Percentiles rank a stretch among this genome's conserved stretches.
phyloP scores from a whole-genome alignment of 2,113 vertebrate genomes.

The Hippocampus mohnikei region DNA sequence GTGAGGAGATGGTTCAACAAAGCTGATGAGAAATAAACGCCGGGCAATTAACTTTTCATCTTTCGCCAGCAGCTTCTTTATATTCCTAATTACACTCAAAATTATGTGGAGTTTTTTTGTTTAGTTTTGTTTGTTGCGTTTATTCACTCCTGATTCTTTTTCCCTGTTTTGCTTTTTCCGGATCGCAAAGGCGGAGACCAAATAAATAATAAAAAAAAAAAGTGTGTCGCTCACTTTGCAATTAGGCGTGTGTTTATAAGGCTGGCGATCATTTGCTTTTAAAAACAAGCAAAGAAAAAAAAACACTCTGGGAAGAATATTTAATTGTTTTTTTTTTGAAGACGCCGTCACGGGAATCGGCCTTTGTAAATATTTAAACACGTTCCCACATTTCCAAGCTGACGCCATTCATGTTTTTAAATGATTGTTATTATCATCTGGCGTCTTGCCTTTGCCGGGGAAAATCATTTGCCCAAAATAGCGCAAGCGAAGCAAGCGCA shows the following conservation, averaged over 20 bases:
- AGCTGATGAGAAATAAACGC: slow-evolving; percentile 63
- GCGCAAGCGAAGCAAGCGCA: slow-evolving; percentile 15
- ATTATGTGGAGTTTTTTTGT: slow-evolving; percentile 35
- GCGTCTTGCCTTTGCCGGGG: slow-evolving; percentile 47
- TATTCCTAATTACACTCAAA: slow-evolving; percentile 59
- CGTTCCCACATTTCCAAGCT: slow-evolving; percentile 72
- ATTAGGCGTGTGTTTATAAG: slow-evolving; percentile 74
- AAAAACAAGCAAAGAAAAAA: slow-evolving; percentile 77
- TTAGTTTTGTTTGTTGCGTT: slow-evolving; percentile 64
- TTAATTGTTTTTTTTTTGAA: slow-evolving; percentile 82
- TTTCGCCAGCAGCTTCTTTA: slow-evolving; percentile 57
- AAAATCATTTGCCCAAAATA: slow-evolving; percentile 52
- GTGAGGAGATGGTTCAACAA: slow-evolving; percentile 52
- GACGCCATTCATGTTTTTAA: slow-evolving; percentile 65
- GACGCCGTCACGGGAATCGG: slow-evolving; percentile 76
- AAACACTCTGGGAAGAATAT: slow-evolving; percentile 73
- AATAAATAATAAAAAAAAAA: slow-evolving; percentile 34
- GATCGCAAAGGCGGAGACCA: slow-evolving; percentile 52
- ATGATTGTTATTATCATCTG: slow-evolving; percentile 67
- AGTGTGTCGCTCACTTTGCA: slow-evolving; percentile 75
- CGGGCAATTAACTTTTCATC: slow-evolving; percentile 68
- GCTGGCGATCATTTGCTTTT: slow-evolving; percentile 70
- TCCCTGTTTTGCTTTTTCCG: slow-evolving; percentile 62
- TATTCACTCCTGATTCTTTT: slow-evolving; percentile 32
- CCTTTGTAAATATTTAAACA: slow-evolving; percentile 79